Base-by-base conservation (phyloP, 2,888 invertebrate genomes). In the Latrodectus hesperus region DNA sequence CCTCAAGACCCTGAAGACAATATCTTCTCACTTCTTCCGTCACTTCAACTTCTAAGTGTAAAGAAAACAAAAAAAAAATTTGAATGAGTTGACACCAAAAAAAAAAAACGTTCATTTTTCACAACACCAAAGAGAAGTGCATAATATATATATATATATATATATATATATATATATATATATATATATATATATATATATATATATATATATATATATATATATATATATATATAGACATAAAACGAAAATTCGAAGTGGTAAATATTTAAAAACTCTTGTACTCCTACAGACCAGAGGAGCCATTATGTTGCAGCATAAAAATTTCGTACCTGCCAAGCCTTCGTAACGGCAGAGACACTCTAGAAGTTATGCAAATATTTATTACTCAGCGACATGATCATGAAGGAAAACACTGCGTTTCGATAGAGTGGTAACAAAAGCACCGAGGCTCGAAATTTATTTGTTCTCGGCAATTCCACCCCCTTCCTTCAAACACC, bases 351-450 rank as follows among this genome's bases (percentile, higher is more conserved):
- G 38, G 16, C 60, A 16, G 10, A 9, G 26, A 55, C 72, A 49
- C 73, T 16, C 55, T 77, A 49, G 16, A 71, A 64, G 55, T 64
- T 84, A 84, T 84, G 84, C 84, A 84, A 84, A 84, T 84, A 84
- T 84, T 84, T 84, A 84, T 78, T 78, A 72, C 84, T 84, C 73
- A 17, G 38, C 49, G 77, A 73, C 71, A 72, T 65, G 53, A 73
- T 84, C 77, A 77, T 84, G 84, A 84, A 84, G 77, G 78, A 73
- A 84, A 81, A 81, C 67, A 26, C 51, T 51, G 51, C 67, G 77
- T 65, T 71, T 52, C 51, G 22, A 67, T 73, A 73, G 26, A 49
- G 52, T 17, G 22, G 53, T 73, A 51, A 73, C 73, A 73, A 73
- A 73, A 53, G 73, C 26, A 52, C 17, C 73, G 81, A 67, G 53